phyloP scores from a whole-genome alignment of 2,113 vertebrate species.

The Oreochromis niloticus region DNA sequence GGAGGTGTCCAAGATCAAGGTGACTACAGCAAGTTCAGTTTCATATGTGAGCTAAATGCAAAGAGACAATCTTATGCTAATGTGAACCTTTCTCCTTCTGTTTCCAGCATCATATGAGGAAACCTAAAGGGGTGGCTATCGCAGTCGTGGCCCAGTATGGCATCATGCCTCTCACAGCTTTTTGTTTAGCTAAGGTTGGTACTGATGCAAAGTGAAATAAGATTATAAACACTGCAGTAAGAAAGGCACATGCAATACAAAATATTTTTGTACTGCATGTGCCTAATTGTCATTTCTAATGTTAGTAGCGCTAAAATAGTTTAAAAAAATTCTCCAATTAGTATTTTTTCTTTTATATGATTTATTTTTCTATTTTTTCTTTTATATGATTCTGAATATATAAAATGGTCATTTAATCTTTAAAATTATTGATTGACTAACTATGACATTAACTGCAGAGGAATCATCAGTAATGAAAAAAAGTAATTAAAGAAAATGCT shows the following conservation, averaged over 20 bases:
- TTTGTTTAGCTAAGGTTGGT: conserved; percentile 68
- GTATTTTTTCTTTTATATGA: too few species aligned
- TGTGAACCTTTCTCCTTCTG: neutral
- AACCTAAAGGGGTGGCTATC: conserved; percentile 73
- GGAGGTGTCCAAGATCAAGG: conserved; percentile 79
- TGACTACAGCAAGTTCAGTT: neutral
- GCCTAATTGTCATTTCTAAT: neutral
- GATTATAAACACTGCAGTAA: neutral
- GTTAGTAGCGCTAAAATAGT: neutral
- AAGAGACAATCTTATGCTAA: neutral
- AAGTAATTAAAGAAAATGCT: neutral
- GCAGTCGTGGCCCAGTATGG: conserved; percentile 77
- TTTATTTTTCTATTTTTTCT: too few species aligned
- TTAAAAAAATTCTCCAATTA: neutral
- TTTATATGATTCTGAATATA: neutral
- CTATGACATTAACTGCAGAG: neutral
- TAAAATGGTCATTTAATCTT: neutral
- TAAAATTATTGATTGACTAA: neutral
- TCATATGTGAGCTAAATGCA: neutral
- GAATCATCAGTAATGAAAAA: neutral
- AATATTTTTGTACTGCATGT: neutral
- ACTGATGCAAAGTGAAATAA: neutral
- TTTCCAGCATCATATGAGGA: conserved; percentile 67
- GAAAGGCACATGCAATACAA: neutral
- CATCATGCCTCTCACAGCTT: conserved; percentile 82